Conservation (phyloP, 2,888 invertebrate genomes). For the Dione juno region DNA sequence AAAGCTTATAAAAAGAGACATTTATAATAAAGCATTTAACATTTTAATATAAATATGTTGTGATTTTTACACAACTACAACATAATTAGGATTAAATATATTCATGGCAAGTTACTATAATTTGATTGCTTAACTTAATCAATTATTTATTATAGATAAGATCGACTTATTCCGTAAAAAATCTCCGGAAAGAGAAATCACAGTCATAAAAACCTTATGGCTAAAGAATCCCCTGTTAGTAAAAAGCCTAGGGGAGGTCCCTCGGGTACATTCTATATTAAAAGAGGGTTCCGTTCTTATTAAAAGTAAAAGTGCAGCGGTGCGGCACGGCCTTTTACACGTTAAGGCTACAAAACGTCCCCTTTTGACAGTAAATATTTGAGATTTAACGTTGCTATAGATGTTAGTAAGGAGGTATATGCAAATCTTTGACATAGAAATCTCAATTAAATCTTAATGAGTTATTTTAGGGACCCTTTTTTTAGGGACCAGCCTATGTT, state of each 20-base stretch:
- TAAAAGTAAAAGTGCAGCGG: conserved; percentile 70
- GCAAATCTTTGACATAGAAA: conserved; percentile 16
- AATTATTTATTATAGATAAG: background rate
- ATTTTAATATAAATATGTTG: no score
- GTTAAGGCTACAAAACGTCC: conserved; percentile 56
- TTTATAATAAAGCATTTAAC: no score
- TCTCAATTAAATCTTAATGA: conserved; percentile 22
- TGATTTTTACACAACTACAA: background rate
- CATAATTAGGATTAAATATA: background rate
- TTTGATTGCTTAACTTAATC: background rate
- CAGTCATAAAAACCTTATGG: conserved; percentile 59
- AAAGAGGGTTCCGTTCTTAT: conserved; percentile 74
- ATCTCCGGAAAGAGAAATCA: conserved; percentile 52
- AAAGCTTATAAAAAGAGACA: no score
- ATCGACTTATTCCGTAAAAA: conserved; percentile 10
- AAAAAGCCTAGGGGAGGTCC: conserved; percentile 61
- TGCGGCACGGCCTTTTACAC: conserved; percentile 62
- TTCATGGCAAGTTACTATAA: background rate
- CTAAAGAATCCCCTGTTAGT: conserved; percentile 61
- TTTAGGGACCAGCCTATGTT: no score
- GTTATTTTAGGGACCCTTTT: background rate
- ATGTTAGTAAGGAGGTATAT: conserved; percentile 12
- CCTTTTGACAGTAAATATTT: conserved; percentile 32
- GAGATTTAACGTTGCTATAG: conserved; percentile 20
- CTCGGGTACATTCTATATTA: conserved; percentile 73